A percentile compares a stretch with the other conserved stretches of the same genome.
Conservation (phyloP, 2,888 invertebrate genomes). For the Phyllotreta cruciferae region DNA sequence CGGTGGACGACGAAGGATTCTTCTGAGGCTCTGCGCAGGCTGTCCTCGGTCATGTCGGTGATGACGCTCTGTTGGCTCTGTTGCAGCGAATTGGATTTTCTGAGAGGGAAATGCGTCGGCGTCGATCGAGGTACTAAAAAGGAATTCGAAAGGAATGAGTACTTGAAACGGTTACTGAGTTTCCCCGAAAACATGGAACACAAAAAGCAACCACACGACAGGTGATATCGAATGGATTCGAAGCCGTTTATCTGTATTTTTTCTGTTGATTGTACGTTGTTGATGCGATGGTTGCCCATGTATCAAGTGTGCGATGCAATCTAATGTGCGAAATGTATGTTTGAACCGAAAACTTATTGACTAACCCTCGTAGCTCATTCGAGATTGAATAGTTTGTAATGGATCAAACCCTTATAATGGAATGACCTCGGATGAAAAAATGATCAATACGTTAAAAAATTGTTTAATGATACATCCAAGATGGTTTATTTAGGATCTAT, state of each 20-base stretch:
- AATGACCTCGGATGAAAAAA: background rate
- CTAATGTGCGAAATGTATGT: too few relatives aligned
- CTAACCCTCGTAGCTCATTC: too few relatives aligned
- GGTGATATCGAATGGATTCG: slow-evolving; percentile 27
- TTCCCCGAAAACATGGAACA: slow-evolving; percentile 11
- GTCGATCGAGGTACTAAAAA: slow-evolving; percentile 64
- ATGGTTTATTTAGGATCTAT: slow-evolving; percentile 10
- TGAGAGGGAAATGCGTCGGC: slow-evolving; percentile 60
- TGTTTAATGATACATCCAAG: slow-evolving; percentile 28
- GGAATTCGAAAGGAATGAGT: background rate
- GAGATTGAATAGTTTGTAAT: too few relatives aligned
- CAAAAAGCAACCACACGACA: slow-evolving; percentile 25
- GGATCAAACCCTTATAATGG: background rate
- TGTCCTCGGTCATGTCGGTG: slow-evolving; percentile 59
- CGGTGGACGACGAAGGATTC: slow-evolving; percentile 84
- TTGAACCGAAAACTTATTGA: too few relatives aligned
- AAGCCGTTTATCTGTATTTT: too few relatives aligned
- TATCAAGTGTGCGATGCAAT: too few relatives aligned
- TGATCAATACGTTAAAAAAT: background rate
- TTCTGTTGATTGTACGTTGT: too few relatives aligned
- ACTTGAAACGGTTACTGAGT: too few relatives aligned
- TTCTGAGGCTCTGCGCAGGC: slow-evolving; percentile 63
- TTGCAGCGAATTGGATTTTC: slow-evolving; percentile 58
- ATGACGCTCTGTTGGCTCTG: slow-evolving; percentile 47
- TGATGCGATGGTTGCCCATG: too few relatives aligned